Evolutionary conservation across 2,113 vertebrate species (phyloP).

Genomic region (Scophthalmus maximus): DNA sequence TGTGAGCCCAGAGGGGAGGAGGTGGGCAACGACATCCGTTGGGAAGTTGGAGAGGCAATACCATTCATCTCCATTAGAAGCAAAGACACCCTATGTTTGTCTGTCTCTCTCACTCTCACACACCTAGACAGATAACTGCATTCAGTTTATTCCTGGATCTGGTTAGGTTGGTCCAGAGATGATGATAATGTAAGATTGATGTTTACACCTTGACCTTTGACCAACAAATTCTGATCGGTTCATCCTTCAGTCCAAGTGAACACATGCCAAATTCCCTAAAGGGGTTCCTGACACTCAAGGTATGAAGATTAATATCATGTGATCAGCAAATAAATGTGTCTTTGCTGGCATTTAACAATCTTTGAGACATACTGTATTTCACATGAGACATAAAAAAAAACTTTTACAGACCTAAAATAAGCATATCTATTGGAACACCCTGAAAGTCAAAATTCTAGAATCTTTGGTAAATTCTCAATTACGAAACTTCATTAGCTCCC

Average conservation of each 20-base stretch:
- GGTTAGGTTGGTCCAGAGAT: background rate
- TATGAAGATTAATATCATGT: too few relatives aligned
- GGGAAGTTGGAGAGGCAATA: constrained; percentile 59
- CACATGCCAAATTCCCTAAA: background rate
- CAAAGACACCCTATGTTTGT: constrained; percentile 35
- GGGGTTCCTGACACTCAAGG: background rate
- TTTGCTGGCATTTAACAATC: too few relatives aligned
- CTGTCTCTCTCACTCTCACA: background rate
- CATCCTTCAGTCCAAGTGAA: background rate
- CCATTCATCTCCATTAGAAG: constrained; percentile 80
- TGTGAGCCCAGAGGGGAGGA: constrained; percentile 67
- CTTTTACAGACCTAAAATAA: too few relatives aligned
- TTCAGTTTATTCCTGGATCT: background rate
- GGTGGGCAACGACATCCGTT: constrained; percentile 64
- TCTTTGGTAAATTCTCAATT: too few relatives aligned
- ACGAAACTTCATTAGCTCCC: too few relatives aligned
- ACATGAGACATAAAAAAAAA: too few relatives aligned
- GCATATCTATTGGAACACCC: too few relatives aligned
- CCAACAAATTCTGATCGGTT: background rate
- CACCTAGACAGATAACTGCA: background rate
- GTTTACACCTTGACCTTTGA: background rate
- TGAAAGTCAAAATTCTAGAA: too few relatives aligned
- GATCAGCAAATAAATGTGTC: too few relatives aligned
- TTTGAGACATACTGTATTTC: too few relatives aligned
- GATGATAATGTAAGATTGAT: background rate